phyloP scores from a whole-genome alignment of 2,888 invertebrate genomes.

The Glyphotaelius pellucidus region DNA sequence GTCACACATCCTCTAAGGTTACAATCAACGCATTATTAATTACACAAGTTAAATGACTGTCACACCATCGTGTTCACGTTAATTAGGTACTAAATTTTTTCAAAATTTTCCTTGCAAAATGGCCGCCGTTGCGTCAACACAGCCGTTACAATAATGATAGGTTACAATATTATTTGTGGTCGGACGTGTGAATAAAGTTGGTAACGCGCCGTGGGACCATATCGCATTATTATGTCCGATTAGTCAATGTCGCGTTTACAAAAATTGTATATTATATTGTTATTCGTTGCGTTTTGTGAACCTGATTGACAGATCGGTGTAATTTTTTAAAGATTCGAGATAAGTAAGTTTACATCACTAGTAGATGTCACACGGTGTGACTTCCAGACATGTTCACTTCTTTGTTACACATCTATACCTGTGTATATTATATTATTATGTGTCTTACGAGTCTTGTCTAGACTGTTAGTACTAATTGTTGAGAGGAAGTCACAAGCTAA shows the following conservation, averaged over 20 bases:
- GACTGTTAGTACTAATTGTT: too few species aligned
- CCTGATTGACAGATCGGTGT: neutral
- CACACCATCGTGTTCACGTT: neutral
- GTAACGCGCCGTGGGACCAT: neutral
- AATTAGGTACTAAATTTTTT: neutral
- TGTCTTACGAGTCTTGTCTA: too few species aligned
- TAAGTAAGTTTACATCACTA: neutral
- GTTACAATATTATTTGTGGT: neutral
- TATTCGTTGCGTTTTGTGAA: neutral
- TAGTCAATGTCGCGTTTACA: neutral
- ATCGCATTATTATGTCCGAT: neutral
- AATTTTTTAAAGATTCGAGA: neutral
- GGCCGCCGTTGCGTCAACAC: neutral
- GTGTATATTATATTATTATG: neutral
- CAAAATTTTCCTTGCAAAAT: neutral
- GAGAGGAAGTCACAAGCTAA: too few species aligned
- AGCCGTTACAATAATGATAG: neutral
- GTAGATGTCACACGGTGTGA: neutral
- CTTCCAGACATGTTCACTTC: neutral
- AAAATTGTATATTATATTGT: neutral
- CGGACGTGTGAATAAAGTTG: neutral
- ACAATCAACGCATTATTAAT: neutral
- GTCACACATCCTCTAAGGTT: neutral
- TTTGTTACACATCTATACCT: neutral
- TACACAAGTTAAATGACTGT: neutral